Evolutionary conservation across 1,140 invertebrate genomes (phyloP).

Genomic region (Asobara japonica): DNA sequence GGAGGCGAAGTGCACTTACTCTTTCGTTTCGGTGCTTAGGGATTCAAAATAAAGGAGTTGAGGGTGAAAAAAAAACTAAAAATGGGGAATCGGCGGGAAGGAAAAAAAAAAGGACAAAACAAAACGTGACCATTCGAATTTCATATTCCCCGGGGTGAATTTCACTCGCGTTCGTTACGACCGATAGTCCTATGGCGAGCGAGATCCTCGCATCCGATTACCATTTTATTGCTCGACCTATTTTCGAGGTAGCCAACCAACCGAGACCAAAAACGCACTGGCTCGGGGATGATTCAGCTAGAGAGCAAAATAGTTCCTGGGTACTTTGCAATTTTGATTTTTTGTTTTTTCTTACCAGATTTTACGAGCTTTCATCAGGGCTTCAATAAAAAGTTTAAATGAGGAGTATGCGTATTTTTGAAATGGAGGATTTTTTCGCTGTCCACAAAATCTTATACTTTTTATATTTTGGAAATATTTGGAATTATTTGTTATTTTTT

Average conservation of each 20-base stretch:
- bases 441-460: no score
- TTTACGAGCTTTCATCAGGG: no score
- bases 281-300: not conserved
- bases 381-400: no score
- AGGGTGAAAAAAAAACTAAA: not conserved
- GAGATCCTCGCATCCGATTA: conserved; percentile 32
- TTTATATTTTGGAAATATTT: no score
- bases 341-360: not conserved
- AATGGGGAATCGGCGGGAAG: not conserved
- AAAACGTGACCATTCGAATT: conserved; percentile 26
- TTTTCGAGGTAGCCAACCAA: conserved; percentile 30
- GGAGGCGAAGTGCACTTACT: conserved; percentile 13
- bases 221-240: conserved; percentile 39
- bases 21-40: conserved; percentile 16
- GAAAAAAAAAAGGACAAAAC: conserved; percentile 18
- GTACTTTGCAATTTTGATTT: conserved; percentile 11
- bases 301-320: not conserved
- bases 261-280: conserved; percentile 2
- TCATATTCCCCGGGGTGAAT: conserved; percentile 25
- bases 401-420: no score
- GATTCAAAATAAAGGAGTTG: conserved; percentile 18
- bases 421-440: no score
- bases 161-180: conserved; percentile 28
- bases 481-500: no score
- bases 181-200: conserved; percentile 32